A percentile compares a stretch with the other conserved stretches of the same genome.
Evolutionary conservation across 2,113 vertebrate genomes (phyloP).

Genomic region (Alligator sinensis): DNA sequence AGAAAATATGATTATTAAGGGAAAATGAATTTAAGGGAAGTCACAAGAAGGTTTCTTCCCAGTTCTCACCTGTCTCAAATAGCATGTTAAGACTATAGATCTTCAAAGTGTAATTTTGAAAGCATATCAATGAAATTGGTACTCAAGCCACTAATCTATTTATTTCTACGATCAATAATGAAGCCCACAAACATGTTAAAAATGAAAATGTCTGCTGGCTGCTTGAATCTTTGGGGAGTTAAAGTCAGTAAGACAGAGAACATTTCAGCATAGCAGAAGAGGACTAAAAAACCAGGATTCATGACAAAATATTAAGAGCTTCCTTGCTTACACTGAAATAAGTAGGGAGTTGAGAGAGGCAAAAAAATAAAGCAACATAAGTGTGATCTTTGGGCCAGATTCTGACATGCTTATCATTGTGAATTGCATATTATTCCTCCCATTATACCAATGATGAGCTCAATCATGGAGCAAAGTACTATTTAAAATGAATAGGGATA

Average conservation of each 20-base stretch:
- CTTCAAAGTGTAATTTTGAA: not conserved
- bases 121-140: not conserved
- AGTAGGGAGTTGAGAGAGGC: not conserved
- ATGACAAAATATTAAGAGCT: not conserved
- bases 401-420: not conserved
- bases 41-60: not conserved
- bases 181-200: not conserved
- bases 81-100: not conserved
- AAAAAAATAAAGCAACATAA: not conserved
- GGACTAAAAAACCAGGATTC: not conserved
- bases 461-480: not conserved
- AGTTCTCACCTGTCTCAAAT: not conserved
- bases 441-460: not conserved
- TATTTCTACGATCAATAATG: not conserved
- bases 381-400: not conserved
- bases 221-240: not conserved
- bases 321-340: not conserved
- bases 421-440: not conserved
- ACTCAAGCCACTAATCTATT: not conserved
- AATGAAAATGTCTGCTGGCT: not conserved
- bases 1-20: not conserved
- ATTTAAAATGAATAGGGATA: fast-evolving
- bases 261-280: not conserved
- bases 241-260: not conserved
- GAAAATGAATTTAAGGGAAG: not conserved